Conservation (phyloP, 37 sponge, comb jelly and placozoan species). For the Chondrilla cf. caribensis region DNA sequence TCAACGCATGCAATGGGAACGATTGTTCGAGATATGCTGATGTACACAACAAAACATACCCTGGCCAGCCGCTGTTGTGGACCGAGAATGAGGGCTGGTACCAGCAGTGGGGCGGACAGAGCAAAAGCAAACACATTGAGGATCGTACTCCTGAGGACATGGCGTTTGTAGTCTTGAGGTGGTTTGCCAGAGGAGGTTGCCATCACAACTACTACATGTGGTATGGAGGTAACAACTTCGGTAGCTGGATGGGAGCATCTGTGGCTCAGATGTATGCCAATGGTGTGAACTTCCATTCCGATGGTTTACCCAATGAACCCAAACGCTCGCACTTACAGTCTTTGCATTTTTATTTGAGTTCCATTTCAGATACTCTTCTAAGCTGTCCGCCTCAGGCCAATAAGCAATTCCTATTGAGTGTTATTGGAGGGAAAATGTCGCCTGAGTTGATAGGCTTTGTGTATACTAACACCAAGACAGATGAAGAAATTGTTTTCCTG, state of each 20-base stretch:
- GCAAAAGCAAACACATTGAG: not conserved
- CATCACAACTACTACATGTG: conserved; percentile 74
- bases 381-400: not conserved
- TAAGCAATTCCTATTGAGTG: not conserved
- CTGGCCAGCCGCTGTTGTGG: conserved; percentile 60
- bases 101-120: conserved; percentile 30
- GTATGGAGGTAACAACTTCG: conserved; percentile 58
- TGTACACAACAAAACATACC: conserved; percentile 19
- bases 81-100: conserved; percentile 58
- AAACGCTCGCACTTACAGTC: conserved; percentile 40
- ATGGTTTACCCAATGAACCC: conserved; percentile 46
- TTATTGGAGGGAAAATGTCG: too few species aligned
- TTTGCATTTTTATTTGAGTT: conserved; percentile 36
- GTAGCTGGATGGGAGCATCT: not conserved
- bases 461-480: not conserved
- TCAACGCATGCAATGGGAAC: conserved; percentile 57
- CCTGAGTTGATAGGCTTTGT: not conserved
- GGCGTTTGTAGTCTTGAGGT: conserved; percentile 42
- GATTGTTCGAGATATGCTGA: conserved; percentile 37
- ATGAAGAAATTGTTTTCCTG: conserved; percentile 8
- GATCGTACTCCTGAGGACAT: conserved; percentile 38
- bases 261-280: conserved; percentile 48
- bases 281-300: conserved; percentile 48
- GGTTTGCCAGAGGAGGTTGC: conserved; percentile 56
- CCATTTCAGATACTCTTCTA: not conserved